Conservation (phyloP, 1,140 invertebrate genomes). For the Ditylenchus dipsaci region DNA sequence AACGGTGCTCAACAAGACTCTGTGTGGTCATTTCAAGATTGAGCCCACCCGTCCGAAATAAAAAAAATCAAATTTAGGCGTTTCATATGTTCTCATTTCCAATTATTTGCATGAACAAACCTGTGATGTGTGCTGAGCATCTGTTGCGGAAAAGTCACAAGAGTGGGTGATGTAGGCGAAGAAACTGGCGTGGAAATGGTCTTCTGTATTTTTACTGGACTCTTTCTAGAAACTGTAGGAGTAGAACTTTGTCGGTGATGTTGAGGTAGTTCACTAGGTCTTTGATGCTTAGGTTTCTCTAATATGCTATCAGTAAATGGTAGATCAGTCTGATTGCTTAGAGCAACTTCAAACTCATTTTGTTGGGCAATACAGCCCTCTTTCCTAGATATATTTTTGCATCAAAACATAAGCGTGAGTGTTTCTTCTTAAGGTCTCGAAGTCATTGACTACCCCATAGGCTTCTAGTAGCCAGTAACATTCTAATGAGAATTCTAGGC, state of each 20-base stretch:
- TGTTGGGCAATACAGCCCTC: background rate
- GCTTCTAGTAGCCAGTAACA: constrained; percentile 91
- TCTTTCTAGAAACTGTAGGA: constrained; percentile 2
- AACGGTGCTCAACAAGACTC: too few species aligned
- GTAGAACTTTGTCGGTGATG: constrained; percentile 15
- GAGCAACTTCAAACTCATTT: background rate
- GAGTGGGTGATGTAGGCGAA: background rate
- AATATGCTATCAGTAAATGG: background rate
- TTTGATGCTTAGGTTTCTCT: background rate
- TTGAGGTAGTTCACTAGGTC: constrained; percentile 13
- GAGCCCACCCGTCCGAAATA: too few species aligned
- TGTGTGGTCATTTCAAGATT: too few species aligned
- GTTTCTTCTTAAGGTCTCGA: constrained; percentile 68
- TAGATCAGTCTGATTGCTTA: background rate
- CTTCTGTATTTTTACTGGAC: background rate
- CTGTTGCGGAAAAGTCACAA: background rate
- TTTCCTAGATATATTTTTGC: constrained; percentile 71
- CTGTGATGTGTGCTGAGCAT: background rate
- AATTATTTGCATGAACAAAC: background rate
- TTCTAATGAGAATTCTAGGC: constrained; percentile 87
- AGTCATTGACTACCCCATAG: constrained; percentile 73
- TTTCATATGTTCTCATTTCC: too few species aligned
- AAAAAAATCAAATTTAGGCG: too few species aligned
- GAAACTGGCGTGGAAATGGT: background rate
- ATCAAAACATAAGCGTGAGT: constrained; percentile 79